Conservation (phyloP, 2,113 vertebrate species). For the Poeciliopsis occidentalis region DNA sequence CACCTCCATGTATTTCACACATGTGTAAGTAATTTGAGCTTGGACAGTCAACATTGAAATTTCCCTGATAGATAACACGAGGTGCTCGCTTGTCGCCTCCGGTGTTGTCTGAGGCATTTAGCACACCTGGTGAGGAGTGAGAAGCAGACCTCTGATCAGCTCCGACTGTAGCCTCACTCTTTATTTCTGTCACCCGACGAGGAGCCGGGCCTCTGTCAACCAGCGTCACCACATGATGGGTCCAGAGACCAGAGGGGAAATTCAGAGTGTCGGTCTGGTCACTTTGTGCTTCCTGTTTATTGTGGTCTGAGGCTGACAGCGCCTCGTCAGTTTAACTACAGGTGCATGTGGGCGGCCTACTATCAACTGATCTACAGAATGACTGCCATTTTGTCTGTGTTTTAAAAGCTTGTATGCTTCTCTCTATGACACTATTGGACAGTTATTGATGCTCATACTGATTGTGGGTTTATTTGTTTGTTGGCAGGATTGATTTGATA, state of each 20-base stretch:
- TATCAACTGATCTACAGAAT: slow-evolving; percentile 11
- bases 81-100: slow-evolving; percentile 44
- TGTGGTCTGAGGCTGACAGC: slow-evolving; percentile 44
- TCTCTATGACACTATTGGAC: background rate
- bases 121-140: slow-evolving; percentile 62
- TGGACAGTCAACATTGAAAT: background rate
- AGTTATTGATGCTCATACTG: background rate
- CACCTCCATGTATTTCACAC: background rate
- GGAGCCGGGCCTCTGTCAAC: slow-evolving; percentile 47
- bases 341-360: slow-evolving; percentile 42
- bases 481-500: slow-evolving; percentile 18
- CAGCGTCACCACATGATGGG: slow-evolving; percentile 51
- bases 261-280: slow-evolving; percentile 60
- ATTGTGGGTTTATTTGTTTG: slow-evolving; percentile 2
- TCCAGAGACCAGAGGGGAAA: slow-evolving; percentile 43
- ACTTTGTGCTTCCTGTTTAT: slow-evolving; percentile 66
- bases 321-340: slow-evolving; percentile 56
- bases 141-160: slow-evolving; percentile 64
- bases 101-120: slow-evolving; percentile 68
- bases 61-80: background rate
- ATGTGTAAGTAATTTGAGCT: background rate
- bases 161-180: slow-evolving; percentile 70
- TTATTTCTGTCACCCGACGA: slow-evolving; percentile 60
- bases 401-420: background rate
- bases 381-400: background rate